phyloP scores from a whole-genome alignment of 2,113 vertebrate species.

The Scomber japonicus region DNA sequence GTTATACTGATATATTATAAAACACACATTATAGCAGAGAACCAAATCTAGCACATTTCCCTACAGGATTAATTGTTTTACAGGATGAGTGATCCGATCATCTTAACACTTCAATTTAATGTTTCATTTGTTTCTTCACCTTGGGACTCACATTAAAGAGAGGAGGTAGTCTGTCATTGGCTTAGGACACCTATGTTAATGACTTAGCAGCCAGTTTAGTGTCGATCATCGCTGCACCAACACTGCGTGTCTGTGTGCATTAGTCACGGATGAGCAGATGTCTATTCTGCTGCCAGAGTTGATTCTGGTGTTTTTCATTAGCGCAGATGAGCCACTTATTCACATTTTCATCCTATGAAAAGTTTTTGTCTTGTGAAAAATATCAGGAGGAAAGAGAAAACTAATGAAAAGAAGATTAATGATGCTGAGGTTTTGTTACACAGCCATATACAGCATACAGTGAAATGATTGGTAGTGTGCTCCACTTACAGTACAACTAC shows the following conservation, averaged over 20 bases:
- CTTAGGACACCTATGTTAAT: neutral
- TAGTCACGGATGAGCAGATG: constrained; percentile 21
- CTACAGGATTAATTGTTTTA: constrained; percentile 10
- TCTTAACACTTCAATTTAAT: neutral
- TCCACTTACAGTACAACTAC: too few relatives aligned
- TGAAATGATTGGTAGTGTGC: too few relatives aligned
- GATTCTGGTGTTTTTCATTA: neutral
- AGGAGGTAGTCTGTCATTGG: neutral
- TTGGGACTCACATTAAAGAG: constrained; percentile 16
- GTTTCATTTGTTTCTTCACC: constrained; percentile 23
- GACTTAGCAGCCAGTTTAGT: constrained; percentile 9
- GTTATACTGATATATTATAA: constrained; percentile 9
- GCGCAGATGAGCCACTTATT: neutral
- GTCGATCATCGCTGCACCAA: neutral
- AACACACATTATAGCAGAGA: neutral
- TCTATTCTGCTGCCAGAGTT: neutral
- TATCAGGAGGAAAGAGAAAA: neutral
- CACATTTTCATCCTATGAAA: neutral
- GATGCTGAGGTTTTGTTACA: too few relatives aligned
- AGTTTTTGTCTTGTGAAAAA: too few relatives aligned
- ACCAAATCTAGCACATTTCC: neutral
- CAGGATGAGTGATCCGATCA: constrained; percentile 9
- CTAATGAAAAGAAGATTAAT: neutral
- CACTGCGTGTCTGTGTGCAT: constrained; percentile 8
- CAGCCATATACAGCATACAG: too few relatives aligned